A percentile compares a stretch with the other conserved stretches of the same genome.
phyloP scores from a whole-genome alignment of 2,797 vertebrate species.

The Acrocephalus scirpaceus region DNA sequence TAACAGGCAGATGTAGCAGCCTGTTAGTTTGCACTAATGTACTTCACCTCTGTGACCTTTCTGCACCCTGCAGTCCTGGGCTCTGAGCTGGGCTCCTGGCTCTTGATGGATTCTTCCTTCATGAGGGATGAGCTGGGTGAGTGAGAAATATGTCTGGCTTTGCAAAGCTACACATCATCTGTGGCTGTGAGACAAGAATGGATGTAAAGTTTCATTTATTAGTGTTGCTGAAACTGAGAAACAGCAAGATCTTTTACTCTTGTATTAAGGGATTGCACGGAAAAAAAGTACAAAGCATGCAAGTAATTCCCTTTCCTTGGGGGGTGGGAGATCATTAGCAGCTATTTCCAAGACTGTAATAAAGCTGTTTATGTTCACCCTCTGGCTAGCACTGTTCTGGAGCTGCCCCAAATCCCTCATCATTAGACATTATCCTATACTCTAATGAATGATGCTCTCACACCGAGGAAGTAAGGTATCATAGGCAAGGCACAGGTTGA shows the following conservation, averaged over 20 bases:
- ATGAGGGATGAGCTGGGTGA: not conserved
- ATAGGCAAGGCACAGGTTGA: not conserved
- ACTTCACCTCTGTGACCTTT: not conserved
- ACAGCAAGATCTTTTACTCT: not conserved
- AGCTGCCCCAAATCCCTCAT: not conserved
- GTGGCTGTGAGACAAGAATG: not conserved
- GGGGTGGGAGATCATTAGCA: not conserved
- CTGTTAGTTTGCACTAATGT: not conserved
- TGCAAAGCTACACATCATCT: not conserved
- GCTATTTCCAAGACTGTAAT: not conserved
- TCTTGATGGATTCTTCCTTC: not conserved
- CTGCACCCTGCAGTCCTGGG: not conserved
- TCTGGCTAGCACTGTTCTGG: not conserved
- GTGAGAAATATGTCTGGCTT: not conserved
- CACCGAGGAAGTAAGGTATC: not conserved
- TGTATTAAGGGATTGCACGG: not conserved
- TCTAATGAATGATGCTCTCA: not conserved
- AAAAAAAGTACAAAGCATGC: not conserved
- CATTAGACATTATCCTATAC: not conserved
- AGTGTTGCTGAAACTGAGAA: not conserved
- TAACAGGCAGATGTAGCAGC: not conserved
- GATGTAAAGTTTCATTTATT: not conserved
- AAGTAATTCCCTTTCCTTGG: not conserved
- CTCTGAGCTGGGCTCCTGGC: not conserved
- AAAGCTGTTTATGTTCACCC: not conserved